Conservation (phyloP, 2,888 invertebrate genomes). For the Agrotis ipsilon region DNA sequence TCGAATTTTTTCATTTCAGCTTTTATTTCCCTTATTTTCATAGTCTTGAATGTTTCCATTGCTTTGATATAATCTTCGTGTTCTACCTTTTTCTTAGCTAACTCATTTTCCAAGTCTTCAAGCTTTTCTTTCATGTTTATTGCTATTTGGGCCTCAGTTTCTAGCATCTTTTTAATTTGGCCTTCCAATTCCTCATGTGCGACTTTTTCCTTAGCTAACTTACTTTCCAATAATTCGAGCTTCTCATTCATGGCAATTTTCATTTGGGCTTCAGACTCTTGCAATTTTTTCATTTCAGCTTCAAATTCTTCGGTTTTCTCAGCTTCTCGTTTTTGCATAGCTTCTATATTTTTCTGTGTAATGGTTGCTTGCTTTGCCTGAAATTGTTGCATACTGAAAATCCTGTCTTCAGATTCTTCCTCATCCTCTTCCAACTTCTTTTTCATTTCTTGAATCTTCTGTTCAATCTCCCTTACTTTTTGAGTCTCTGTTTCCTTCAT, state of each 20-base stretch:
- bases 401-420: conserved; percentile 41
- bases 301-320: conserved; percentile 13
- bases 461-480: conserved; percentile 27
- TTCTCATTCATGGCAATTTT: conserved; percentile 6
- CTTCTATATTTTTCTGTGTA: conserved; percentile 10
- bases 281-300: conserved; percentile 5
- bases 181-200: conserved; percentile 20
- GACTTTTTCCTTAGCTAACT: neutral
- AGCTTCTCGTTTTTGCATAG: conserved; percentile 17
- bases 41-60: conserved; percentile 14
- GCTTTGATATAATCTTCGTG: conserved; percentile 19
- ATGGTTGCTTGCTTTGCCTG: conserved; percentile 8
- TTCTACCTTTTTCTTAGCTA: conserved; percentile 7
- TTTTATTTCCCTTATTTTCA: conserved; percentile 23
- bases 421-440: conserved; percentile 19
- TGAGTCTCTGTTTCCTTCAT: conserved; percentile 16
- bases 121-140: conserved; percentile 9
- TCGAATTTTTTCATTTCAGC: conserved; percentile 23
- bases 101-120: conserved; percentile 5
- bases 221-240: conserved; percentile 18
- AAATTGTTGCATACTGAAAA: conserved; percentile 29
- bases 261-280: conserved; percentile 8
- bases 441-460: conserved; percentile 23
- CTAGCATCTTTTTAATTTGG: conserved; percentile 7
- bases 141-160: conserved; percentile 7